Percentiles rank a stretch among this genome's conserved stretches.
These are phyloP conservation scores for Ataeniobius toweri DNA, from an alignment of 2,797 vertebrate species.

Conservation along the genomic window DNA sequence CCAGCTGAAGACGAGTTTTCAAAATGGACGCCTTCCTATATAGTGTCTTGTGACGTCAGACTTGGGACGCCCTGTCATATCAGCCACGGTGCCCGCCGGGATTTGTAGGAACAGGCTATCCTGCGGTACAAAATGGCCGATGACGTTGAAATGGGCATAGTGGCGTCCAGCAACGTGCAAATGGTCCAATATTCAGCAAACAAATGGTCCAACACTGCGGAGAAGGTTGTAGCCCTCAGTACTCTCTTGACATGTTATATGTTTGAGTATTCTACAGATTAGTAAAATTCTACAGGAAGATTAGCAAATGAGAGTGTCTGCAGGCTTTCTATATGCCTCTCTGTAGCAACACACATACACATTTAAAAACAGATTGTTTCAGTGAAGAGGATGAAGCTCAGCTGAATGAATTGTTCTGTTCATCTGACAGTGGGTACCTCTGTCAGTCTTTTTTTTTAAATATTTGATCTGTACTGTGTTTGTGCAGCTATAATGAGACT, in stretches of 20 bases:
- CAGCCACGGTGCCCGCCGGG: too few species aligned
- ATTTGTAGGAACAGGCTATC: too few species aligned
- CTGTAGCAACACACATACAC: slow-evolving; percentile 11
- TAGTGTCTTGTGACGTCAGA: too few species aligned
- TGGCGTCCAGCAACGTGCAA: too few species aligned
- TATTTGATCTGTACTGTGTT: slow-evolving; percentile 58
- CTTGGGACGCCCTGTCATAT: too few species aligned
- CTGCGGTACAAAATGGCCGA: too few species aligned
- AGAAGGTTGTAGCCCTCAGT: slow-evolving; percentile 5
- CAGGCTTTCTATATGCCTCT: slow-evolving; percentile 6
- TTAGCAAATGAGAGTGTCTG: slow-evolving; percentile 12
- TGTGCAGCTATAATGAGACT: slow-evolving; percentile 64
- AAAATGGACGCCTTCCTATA: too few species aligned
- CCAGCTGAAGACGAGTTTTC: too few species aligned
- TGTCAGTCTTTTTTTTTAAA: slow-evolving; percentile 31
- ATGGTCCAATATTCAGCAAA: too few species aligned
- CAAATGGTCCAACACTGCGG: neutral
- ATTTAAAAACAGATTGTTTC: slow-evolving; percentile 22
- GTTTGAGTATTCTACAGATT: slow-evolving; percentile 33
- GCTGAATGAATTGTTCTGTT: slow-evolving; percentile 22
- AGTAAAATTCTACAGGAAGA: slow-evolving; percentile 24
- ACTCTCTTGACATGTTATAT: slow-evolving; percentile 21
- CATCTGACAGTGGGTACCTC: slow-evolving; percentile 45
- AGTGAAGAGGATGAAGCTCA: slow-evolving; percentile 17
- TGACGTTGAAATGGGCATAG: too few species aligned